phyloP scores from a whole-genome alignment of 2,888 invertebrate genomes.

The Lasioglossum zephyrum region DNA sequence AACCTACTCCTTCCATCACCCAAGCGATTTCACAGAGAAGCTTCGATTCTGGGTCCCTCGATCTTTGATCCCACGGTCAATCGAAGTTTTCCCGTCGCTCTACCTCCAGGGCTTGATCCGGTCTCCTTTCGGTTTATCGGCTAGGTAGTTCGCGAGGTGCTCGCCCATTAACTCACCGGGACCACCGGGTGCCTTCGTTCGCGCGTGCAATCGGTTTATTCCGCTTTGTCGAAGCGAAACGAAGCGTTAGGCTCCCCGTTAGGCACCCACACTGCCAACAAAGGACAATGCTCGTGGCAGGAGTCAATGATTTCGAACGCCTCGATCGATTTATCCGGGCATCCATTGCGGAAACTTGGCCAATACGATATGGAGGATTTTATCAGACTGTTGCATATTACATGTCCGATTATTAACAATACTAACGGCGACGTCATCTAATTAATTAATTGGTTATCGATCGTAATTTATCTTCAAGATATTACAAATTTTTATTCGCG shows the following conservation, averaged over 20 bases:
- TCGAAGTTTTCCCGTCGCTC: neutral
- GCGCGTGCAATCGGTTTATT: constrained; percentile 26
- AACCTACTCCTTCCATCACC: neutral
- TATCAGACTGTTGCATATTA: neutral
- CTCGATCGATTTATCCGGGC: neutral
- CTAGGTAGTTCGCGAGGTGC: neutral
- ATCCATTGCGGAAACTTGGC: neutral
- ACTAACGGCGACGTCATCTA: too few relatives aligned
- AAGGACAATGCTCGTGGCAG: neutral
- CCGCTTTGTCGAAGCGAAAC: constrained; percentile 19
- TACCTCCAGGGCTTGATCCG: neutral
- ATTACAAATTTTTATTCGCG: too few relatives aligned
- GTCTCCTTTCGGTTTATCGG: constrained; percentile 6
- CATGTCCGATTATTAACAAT: too few relatives aligned
- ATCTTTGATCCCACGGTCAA: neutral
- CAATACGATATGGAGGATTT: neutral
- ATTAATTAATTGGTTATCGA: too few relatives aligned
- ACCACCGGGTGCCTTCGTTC: constrained; percentile 11
- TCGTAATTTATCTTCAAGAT: too few relatives aligned
- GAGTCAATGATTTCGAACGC: neutral
- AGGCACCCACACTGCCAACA: neutral
- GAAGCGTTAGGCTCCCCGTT: neutral
- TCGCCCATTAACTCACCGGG: constrained; percentile 1
- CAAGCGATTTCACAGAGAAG: neutral
- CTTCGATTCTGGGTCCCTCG: neutral